phyloP scores from a whole-genome alignment of 2,797 vertebrate genomes.

The Rallus crepitans region DNA sequence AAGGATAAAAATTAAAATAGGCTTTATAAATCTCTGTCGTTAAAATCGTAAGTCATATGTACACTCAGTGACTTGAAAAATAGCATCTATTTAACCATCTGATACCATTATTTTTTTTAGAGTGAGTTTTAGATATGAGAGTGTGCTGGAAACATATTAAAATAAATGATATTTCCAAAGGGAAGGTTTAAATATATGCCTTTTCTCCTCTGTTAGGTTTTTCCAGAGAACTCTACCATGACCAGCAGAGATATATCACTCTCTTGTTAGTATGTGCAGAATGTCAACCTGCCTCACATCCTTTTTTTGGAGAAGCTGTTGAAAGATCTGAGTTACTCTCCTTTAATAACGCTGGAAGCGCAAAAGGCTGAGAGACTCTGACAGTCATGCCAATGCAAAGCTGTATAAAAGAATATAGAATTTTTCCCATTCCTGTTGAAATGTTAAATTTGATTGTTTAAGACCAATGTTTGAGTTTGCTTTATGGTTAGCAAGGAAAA shows the following conservation, averaged over 20 bases:
- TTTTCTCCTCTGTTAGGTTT: not conserved
- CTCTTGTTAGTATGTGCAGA: not conserved
- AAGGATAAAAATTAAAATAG: not conserved
- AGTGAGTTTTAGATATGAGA: not conserved
- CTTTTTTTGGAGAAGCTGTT: not conserved
- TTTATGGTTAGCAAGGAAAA: not conserved
- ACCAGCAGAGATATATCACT: not conserved
- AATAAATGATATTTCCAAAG: not conserved
- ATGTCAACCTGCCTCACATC: not conserved
- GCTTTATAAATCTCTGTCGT: not conserved
- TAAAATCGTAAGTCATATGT: not conserved
- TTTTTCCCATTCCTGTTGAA: not conserved
- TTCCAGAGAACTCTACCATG: not conserved
- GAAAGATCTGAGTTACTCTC: not conserved
- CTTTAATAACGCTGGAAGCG: not conserved
- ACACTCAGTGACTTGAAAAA: not conserved
- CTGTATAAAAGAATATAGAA: not conserved
- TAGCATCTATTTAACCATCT: not conserved
- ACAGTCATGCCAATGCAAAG: not conserved
- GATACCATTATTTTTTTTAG: not conserved
- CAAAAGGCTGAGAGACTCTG: not conserved
- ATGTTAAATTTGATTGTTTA: not conserved
- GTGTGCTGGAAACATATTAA: not conserved
- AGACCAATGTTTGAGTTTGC: not conserved
- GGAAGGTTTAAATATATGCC: not conserved